Conservation (phyloP, 2,113 vertebrate genomes). For the Ictalurus furcatus region DNA sequence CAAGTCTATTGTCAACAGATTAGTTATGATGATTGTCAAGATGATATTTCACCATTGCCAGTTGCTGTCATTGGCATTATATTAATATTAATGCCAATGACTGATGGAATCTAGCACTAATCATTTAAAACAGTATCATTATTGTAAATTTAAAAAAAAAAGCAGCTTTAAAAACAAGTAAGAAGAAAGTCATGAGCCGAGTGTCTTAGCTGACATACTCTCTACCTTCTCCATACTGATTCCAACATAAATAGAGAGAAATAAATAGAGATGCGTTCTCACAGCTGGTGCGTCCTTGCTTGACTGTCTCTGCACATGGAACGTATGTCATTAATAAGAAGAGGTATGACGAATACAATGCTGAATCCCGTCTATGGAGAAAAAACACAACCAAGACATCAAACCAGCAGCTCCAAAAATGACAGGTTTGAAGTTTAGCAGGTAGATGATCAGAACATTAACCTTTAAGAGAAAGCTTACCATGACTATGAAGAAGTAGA, state of each 20-base stretch:
- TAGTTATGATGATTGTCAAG: slow-evolving; percentile 2
- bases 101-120: not conserved
- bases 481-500: slow-evolving; percentile 97
- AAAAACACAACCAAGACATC: not conserved
- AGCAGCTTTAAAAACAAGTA: slow-evolving; percentile 20
- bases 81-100: not conserved
- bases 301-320: slow-evolving; percentile 72
- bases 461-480: slow-evolving; percentile 70
- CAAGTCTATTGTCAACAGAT: not conserved
- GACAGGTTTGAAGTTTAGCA: not conserved
- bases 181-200: not conserved
- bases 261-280: slow-evolving; percentile 39
- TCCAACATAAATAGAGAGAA: not conserved
- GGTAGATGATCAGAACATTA: not conserved
- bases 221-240: not conserved
- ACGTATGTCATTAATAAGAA: slow-evolving; percentile 78
- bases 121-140: not conserved
- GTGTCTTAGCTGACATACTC: not conserved
- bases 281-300: slow-evolving; percentile 63
- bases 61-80: not conserved
- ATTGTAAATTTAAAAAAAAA: not conserved
- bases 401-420: not conserved
- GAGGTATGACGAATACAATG: slow-evolving; percentile 83
- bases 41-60: slow-evolving; percentile 2
- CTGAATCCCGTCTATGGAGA: slow-evolving; percentile 82